Percentiles rank a stretch among this genome's conserved stretches.
Evolutionary conservation across 1,140 invertebrate species (phyloP).

Genomic region (Hyles vespertilio): DNA sequence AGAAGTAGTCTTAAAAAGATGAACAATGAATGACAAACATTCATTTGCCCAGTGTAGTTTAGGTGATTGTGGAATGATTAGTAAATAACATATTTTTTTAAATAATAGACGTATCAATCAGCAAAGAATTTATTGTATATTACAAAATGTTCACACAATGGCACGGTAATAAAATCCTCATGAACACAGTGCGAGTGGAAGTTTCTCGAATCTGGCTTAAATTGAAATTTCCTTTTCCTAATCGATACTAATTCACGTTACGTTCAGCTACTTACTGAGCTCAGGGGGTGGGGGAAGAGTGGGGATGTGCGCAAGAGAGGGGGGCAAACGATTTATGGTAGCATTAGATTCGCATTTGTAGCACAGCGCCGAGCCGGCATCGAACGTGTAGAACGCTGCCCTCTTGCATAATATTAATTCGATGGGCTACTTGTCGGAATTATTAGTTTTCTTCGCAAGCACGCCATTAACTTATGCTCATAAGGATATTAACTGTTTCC

Average conservation of each 20-base stretch:
- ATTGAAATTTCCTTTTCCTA: slow-evolving; percentile 47
- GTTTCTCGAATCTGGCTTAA: slow-evolving; percentile 24
- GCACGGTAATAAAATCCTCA: no score
- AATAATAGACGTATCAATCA: no score
- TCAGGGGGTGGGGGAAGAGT: slow-evolving; percentile 19
- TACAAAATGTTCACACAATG: no score
- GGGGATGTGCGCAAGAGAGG: slow-evolving; percentile 35
- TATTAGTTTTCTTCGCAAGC: background rate
- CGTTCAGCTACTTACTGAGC: slow-evolving; percentile 38
- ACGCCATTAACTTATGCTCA: no score
- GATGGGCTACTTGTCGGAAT: slow-evolving; percentile 14
- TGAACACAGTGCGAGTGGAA: background rate
- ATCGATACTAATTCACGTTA: slow-evolving; percentile 60
- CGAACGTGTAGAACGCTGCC: slow-evolving; percentile 24
- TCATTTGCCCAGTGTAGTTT: no score
- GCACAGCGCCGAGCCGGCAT: slow-evolving; percentile 16
- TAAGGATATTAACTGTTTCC: no score
- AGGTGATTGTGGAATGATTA: no score
- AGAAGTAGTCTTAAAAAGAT: no score
- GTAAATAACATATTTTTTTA: no score
- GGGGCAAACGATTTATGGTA: slow-evolving; percentile 47
- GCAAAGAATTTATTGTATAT: no score
- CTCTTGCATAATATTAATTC: slow-evolving; percentile 27
- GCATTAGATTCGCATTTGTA: slow-evolving; percentile 64
- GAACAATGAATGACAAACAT: no score